These are phyloP conservation scores for Monopterus albus DNA, from an alignment of 2,113 vertebrate species.

Conservation along the genomic window DNA sequence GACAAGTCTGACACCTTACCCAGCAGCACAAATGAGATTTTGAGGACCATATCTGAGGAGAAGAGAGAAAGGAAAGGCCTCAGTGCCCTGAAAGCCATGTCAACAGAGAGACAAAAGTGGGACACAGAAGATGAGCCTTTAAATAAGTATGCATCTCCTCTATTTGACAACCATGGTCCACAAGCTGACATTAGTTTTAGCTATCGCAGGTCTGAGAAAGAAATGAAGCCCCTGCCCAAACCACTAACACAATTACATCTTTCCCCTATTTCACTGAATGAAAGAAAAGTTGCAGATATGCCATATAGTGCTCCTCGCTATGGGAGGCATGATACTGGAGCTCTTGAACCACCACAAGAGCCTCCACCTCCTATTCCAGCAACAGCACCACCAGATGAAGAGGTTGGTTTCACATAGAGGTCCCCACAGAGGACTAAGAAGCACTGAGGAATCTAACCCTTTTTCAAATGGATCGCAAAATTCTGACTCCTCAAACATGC, in stretches of 20 bases:
- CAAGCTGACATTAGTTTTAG: slow-evolving; percentile 2
- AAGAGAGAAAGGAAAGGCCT: slow-evolving; percentile 55
- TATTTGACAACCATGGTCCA: background rate
- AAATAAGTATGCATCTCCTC: background rate
- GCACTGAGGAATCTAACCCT: slow-evolving; percentile 52
- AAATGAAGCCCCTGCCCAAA: slow-evolving; percentile 1
- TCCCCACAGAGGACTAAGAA: slow-evolving; percentile 43
- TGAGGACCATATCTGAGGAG: background rate
- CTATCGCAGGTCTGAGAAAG: background rate
- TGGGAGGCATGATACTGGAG: slow-evolving; percentile 38
- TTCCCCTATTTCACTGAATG: slow-evolving; percentile 11
- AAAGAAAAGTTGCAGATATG: slow-evolving; percentile 28
- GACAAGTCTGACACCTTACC: slow-evolving; percentile 23
- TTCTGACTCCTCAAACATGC: slow-evolving; percentile 22
- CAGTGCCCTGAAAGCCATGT: slow-evolving; percentile 63
- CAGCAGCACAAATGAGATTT: slow-evolving; percentile 7
- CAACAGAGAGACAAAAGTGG: slow-evolving; percentile 60
- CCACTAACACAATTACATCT: background rate
- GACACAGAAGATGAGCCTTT: slow-evolving; percentile 17
- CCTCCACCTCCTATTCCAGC: slow-evolving; percentile 44
- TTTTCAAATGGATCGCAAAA: slow-evolving; percentile 39
- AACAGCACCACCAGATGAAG: slow-evolving; percentile 38
- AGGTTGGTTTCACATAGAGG: slow-evolving; percentile 14
- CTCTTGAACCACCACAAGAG: background rate
- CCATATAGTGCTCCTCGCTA: slow-evolving; percentile 31